Conservation (phyloP, 2,113 vertebrate species). For the Solenodon paradoxus region DNA sequence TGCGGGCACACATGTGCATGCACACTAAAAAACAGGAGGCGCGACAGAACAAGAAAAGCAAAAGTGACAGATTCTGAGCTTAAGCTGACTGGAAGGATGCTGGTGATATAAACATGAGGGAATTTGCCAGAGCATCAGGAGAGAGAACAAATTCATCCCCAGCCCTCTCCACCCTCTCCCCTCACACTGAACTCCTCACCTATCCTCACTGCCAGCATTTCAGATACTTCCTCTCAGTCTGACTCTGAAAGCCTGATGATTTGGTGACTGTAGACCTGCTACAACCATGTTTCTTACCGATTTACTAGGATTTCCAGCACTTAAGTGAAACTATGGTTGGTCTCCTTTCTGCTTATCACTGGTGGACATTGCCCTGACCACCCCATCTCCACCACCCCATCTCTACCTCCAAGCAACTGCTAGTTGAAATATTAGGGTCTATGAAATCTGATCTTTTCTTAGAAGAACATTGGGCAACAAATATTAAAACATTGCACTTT, state of each 20-base stretch:
- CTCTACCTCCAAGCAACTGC: background rate
- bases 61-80: background rate
- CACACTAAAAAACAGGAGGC: too few relatives aligned
- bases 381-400: background rate
- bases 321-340: background rate
- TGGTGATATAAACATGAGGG: background rate
- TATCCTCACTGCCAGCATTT: background rate
- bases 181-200: background rate
- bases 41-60: background rate
- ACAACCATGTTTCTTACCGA: background rate
- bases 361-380: background rate
- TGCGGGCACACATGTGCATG: too few relatives aligned
- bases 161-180: accelerated
- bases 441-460: background rate
- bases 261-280: background rate
- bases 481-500: background rate
- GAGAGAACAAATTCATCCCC: background rate
- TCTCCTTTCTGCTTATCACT: background rate
- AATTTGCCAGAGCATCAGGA: background rate
- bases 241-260: background rate
- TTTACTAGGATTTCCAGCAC: background rate
- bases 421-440: background rate
- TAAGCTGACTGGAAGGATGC: background rate
- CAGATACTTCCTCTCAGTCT: background rate
- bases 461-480: background rate